A percentile compares a stretch with the other conserved stretches of the same genome.
These are phyloP conservation scores for Glossophaga mutica DNA, from an alignment of 2,797 vertebrate species.

Conservation along the genomic window DNA sequence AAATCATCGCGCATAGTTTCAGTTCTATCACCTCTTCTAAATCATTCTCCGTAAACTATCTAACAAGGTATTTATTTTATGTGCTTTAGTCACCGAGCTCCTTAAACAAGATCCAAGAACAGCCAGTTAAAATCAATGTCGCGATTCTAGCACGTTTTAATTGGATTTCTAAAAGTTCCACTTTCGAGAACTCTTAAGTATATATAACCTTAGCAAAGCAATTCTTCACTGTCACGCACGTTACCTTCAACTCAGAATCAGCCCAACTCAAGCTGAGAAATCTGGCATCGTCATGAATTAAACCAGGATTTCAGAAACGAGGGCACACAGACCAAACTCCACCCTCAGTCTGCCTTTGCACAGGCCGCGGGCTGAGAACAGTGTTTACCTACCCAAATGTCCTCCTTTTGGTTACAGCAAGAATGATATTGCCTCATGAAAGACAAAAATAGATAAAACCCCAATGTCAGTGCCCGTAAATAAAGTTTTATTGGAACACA, in stretches of 20 bases:
- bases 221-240: background rate
- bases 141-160: background rate
- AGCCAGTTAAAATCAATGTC: background rate
- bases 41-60: background rate
- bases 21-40: background rate
- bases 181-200: background rate
- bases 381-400: background rate
- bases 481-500: background rate
- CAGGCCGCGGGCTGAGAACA: background rate
- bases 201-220: background rate
- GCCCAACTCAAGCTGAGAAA: background rate
- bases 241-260: background rate
- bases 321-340: background rate
- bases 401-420: background rate
- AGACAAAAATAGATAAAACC: background rate
- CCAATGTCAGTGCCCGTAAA: background rate
- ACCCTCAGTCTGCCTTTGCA: background rate
- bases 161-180: background rate
- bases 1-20: background rate
- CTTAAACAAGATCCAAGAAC: background rate
- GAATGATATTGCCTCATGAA: background rate
- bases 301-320: background rate
- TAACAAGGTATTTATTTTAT: background rate
- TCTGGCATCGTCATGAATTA: background rate
- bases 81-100: background rate